Evolutionary conservation across 1,140 invertebrate genomes (phyloP), one percentile per base, ranked within the genome.

Genomic region (Nebria ingens): DNA sequence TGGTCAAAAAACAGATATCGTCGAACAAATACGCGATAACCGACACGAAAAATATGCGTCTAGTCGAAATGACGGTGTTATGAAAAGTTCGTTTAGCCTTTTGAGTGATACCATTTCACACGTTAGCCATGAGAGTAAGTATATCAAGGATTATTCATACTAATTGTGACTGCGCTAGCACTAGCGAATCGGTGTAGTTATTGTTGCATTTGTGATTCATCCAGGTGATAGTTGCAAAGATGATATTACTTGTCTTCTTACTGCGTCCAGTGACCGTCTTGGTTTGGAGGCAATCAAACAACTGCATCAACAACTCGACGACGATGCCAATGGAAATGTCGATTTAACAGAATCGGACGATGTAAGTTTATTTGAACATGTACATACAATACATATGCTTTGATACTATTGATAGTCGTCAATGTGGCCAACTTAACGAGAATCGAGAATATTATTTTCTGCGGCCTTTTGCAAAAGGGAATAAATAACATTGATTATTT

Each of bases 321-420:
- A 96, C 68, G 93, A 97, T 77, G 87, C 87, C 53, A 91, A 95
- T 80, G 93, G 93, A 54, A 91, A 91, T 73, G 87, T 97, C 55
- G 92, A 97, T 74, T 80, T 94, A 40, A 86, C 88, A 56, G 93
- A 97, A 79, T 94, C 92, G 58, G 90, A 94, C 76, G 93, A 95
- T 78, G 92, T 94, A 78, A 80, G 85, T 73, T 57, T 60, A 40
- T 59, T 53, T 15, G 17, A 42, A 54, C n/a, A 53, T 29, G 13
- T 3, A 20, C 22, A 40, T 49, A 53, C 21, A 15, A 13, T 53
- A 25, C 1, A 52, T 11, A 23, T 53, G 21, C 9, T n/a, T n/a
- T n/a, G n/a, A n/a, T n/a, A n/a, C n/a, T n/a, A n/a, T n/a, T n/a
- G n/a, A n/a, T n/a, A n/a, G n/a, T n/a, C n/a, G n/a, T n/a, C n/a